Evolutionary conservation across 2,797 vertebrate genomes (phyloP).

Genomic region (Pyrocephalus nanus): DNA sequence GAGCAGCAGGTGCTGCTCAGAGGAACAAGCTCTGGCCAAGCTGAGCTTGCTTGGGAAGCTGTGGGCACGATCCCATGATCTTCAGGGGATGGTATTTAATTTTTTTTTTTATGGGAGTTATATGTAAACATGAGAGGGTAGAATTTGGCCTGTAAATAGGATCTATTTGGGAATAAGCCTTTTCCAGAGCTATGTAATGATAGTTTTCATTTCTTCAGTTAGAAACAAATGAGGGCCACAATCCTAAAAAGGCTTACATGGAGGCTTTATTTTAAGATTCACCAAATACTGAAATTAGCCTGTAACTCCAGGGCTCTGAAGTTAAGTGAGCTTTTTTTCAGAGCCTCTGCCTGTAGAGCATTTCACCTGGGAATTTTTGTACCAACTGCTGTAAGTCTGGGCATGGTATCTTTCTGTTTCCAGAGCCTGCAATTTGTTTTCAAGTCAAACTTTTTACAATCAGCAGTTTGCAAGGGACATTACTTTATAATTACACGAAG

Average conservation of each 20-base stretch:
- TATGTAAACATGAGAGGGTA: conserved; percentile 20
- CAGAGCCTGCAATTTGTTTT: background rate
- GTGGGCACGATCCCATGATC: background rate
- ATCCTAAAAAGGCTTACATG: background rate
- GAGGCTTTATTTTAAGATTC: conserved; percentile 46
- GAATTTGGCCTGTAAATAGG: conserved; percentile 26
- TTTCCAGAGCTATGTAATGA: conserved; percentile 37
- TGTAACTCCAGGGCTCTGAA: conserved; percentile 21
- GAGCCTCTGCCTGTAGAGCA: background rate
- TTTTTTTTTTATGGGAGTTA: background rate
- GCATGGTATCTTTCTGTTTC: background rate
- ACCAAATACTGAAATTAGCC: conserved; percentile 40
- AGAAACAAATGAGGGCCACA: background rate
- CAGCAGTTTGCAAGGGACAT: background rate
- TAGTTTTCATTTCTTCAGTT: conserved; percentile 51
- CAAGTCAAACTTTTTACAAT: background rate
- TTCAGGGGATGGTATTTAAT: background rate
- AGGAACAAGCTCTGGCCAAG: background rate
- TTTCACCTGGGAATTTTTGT: background rate
- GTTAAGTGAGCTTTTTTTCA: background rate
- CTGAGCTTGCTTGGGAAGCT: background rate
- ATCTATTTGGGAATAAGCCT: conserved; percentile 40
- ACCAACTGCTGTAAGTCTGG: background rate
- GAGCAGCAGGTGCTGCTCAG: background rate
- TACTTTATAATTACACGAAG: background rate